phyloP scores from a whole-genome alignment of 2,113 vertebrate genomes.

The Clarias batrachus region DNA sequence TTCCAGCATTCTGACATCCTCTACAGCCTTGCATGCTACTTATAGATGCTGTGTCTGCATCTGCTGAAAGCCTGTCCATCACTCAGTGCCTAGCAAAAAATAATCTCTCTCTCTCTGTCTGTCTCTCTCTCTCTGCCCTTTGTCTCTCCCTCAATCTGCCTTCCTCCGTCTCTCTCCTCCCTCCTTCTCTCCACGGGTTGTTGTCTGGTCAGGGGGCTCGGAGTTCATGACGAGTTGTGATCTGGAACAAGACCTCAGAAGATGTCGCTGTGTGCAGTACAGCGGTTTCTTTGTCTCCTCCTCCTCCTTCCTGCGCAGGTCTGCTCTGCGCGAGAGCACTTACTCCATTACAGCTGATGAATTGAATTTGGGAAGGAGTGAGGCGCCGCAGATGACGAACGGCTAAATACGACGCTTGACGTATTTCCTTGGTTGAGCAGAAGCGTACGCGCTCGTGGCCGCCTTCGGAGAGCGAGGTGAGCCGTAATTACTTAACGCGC shows the following conservation, averaged over 20 bases:
- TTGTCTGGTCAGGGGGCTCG: background rate
- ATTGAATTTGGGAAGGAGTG: conserved; percentile 67
- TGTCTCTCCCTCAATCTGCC: background rate
- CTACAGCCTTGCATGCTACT: background rate
- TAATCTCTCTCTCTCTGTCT: background rate
- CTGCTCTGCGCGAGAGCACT: conserved; percentile 60
- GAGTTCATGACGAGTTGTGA: conserved; percentile 12
- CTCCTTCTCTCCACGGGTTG: background rate
- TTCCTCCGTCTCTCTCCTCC: background rate
- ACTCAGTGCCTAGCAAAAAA: background rate
- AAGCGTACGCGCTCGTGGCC: background rate
- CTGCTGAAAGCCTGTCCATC: background rate
- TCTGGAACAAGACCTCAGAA: conserved; percentile 22
- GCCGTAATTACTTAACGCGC: conserved; percentile 41
- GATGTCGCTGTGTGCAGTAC: background rate
- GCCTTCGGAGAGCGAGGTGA: conserved; percentile 7
- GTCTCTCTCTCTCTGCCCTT: background rate
- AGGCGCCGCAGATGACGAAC: conserved; percentile 56
- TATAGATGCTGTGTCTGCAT: background rate
- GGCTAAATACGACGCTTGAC: conserved; percentile 57
- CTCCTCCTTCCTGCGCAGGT: conserved; percentile 28
- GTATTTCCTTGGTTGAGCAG: conserved; percentile 43
- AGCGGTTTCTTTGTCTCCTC: background rate
- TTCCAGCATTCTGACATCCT: background rate
- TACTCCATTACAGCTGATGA: conserved; percentile 73